Evolutionary conservation across 2,113 vertebrate genomes (phyloP).

Genomic region (Leucopsar rothschildi): DNA sequence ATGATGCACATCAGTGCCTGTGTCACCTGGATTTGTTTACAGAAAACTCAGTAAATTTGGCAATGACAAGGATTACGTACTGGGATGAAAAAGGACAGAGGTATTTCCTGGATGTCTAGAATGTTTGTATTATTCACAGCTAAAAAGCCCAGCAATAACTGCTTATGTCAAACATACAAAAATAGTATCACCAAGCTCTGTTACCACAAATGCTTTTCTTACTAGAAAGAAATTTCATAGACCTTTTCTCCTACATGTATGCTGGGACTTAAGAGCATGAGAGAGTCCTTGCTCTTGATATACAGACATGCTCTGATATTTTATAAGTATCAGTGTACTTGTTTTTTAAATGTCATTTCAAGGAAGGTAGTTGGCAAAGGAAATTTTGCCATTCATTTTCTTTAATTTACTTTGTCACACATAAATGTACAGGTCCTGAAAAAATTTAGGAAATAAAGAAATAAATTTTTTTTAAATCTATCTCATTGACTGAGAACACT

Average conservation of each 20-base stretch:
- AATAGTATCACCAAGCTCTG: background rate
- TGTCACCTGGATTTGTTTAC: background rate
- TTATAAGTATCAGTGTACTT: background rate
- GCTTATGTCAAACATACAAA: background rate
- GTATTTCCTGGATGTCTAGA: slow-evolving; percentile 27
- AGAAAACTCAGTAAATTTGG: background rate
- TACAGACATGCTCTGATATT: background rate
- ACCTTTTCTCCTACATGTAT: background rate
- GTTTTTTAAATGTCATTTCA: background rate
- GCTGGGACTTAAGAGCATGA: background rate
- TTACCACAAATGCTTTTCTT: background rate
- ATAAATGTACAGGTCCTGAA: background rate
- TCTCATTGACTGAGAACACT: background rate
- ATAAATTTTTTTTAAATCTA: background rate
- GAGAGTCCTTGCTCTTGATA: background rate
- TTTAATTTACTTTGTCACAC: background rate
- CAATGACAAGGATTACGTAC: background rate
- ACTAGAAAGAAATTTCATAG: background rate
- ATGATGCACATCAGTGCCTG: background rate
- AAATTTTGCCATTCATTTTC: background rate
- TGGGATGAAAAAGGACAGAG: slow-evolving; percentile 2
- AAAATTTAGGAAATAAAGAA: background rate
- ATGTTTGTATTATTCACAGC: background rate
- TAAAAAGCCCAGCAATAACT: background rate
- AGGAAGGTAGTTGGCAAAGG: background rate